Percentiles rank a stretch among this genome's conserved stretches.
phyloP scores from a whole-genome alignment of 2,888 invertebrate genomes.

The Drosophila merina region DNA sequence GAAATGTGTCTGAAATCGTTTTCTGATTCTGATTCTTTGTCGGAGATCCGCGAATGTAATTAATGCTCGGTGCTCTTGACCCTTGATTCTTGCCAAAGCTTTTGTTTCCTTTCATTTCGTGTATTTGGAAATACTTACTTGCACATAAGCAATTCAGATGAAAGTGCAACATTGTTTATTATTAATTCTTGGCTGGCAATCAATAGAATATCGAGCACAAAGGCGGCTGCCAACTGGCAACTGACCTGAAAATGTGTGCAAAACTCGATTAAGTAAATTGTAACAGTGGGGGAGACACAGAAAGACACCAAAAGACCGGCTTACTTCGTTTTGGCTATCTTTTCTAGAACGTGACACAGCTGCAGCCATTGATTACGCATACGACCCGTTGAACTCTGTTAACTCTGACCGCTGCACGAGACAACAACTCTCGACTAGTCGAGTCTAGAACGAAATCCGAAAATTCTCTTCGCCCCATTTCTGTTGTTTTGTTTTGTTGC shows the following conservation, averaged over 20 bases:
- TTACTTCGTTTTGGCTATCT: constrained; percentile 26
- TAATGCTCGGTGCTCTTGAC: constrained; percentile 26
- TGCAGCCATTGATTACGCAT: constrained; percentile 78
- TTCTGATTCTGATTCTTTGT: constrained; percentile 38
- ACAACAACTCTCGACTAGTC: constrained; percentile 16
- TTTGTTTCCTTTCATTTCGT: constrained; percentile 14
- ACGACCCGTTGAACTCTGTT: constrained; percentile 60
- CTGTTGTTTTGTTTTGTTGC: constrained; percentile 46
- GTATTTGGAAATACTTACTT: constrained; percentile 17
- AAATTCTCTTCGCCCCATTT: background rate
- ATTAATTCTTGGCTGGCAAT: constrained; percentile 47
- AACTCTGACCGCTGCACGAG: constrained; percentile 47
- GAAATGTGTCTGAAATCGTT: constrained; percentile 51
- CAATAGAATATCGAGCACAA: constrained; percentile 58
- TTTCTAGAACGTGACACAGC: constrained; percentile 44
- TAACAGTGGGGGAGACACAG: constrained; percentile 33
- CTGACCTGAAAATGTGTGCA: constrained; percentile 72
- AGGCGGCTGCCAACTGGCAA: constrained; percentile 71
- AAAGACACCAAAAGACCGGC: background rate
- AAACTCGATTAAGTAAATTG: constrained; percentile 77
- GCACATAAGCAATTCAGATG: constrained; percentile 28
- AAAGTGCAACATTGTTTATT: constrained; percentile 48
- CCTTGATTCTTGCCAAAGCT: constrained; percentile 25
- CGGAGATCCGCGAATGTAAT: constrained; percentile 33
- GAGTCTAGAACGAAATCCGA: constrained; percentile 19